Evolutionary conservation across 2,113 vertebrate species (phyloP), one percentile per base, ranked within the genome.

Genomic region (Peromyscus californicus): DNA sequence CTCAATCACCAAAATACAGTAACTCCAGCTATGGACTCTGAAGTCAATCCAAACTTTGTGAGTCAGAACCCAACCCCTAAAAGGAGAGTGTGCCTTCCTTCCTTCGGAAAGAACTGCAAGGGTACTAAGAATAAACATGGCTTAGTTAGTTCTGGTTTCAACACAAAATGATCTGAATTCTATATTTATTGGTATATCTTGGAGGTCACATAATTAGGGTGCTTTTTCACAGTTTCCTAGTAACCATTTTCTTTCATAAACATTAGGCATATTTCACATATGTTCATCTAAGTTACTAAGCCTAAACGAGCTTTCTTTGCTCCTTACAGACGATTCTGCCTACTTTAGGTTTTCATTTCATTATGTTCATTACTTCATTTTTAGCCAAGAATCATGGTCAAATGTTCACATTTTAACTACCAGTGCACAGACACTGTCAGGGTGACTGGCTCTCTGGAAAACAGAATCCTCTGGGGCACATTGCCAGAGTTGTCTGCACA

Each of bases 241-340:
- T 93, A 97, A 98, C 90, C 57, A 76, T 93, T 91, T 93, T 92
- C 78, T 94, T 94, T 87, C 72, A 94, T 88, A 97, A 96, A 87
- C 51, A 84, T 93, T 89, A 95, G 48, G 72, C 67, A 69, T 83
- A 89, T 67, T 97, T 96, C 95, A 95, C 92, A 95, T 65, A 93
- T 90, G 39, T 31, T 92, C 84, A 90, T 84, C 57, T 78, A 96
- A 96, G 24, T 84, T 83, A 93, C 69, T 9, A 65, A 95, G 51
- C 39, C 74, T 84, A 19, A 86, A 75, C 69, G 51, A 84, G 48
- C 29, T 91, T 80, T 51, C 45, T 72, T 95, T 63, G 22, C n/a
- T 95, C 94, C 87, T 94, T 90, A 93, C 75, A 61, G 22, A 90
- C 65, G 21, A 84, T 54, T 96, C 67, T 90, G 36, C 22, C 57